A percentile compares a stretch with the other conserved stretches of the same genome.
phyloP scores from a whole-genome alignment of 2,888 invertebrate species.

The Tetragonula carbonaria region DNA sequence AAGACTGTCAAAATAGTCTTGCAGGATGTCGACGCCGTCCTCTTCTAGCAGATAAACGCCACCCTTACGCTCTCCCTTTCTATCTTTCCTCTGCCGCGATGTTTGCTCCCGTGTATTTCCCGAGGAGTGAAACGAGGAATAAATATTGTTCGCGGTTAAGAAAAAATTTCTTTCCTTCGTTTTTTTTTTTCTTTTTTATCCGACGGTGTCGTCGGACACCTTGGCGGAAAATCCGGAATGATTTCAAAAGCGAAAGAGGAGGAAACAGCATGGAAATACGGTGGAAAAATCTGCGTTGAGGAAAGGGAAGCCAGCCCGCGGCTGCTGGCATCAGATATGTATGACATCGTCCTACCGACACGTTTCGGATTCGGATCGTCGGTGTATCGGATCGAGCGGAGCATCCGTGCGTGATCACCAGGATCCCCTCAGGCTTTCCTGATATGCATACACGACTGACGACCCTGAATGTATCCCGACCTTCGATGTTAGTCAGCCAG shows the following conservation, averaged over 20 bases:
- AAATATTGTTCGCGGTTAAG: neutral
- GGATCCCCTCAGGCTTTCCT: constrained; percentile 71
- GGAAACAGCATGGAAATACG: constrained; percentile 35
- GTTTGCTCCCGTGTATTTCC: constrained; percentile 12
- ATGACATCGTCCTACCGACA: constrained; percentile 78
- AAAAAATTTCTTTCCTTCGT: neutral
- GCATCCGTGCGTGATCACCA: constrained; percentile 77
- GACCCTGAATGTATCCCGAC: constrained; percentile 33
- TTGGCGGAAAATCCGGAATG: neutral
- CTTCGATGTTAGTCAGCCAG: constrained; percentile 26
- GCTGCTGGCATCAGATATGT: constrained; percentile 77
- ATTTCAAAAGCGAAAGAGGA: neutral
- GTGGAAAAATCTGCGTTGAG: constrained; percentile 59
- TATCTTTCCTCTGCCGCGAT: constrained; percentile 17
- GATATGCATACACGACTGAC: constrained; percentile 58
- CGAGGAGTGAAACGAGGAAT: neutral
- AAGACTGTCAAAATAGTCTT: constrained; percentile 37
- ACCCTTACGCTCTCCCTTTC: constrained; percentile 23
- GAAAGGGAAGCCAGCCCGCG: constrained; percentile 54
- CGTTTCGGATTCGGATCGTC: constrained; percentile 74
- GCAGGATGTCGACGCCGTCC: no score
- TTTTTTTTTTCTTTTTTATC: neutral
- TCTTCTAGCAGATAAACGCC: constrained; percentile 37
- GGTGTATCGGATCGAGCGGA: constrained; percentile 74
- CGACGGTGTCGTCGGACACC: no score